Evolutionary conservation across 2,797 vertebrate species (phyloP), one percentile per base, ranked within the genome.

Genomic region (Tapera naevia): DNA sequence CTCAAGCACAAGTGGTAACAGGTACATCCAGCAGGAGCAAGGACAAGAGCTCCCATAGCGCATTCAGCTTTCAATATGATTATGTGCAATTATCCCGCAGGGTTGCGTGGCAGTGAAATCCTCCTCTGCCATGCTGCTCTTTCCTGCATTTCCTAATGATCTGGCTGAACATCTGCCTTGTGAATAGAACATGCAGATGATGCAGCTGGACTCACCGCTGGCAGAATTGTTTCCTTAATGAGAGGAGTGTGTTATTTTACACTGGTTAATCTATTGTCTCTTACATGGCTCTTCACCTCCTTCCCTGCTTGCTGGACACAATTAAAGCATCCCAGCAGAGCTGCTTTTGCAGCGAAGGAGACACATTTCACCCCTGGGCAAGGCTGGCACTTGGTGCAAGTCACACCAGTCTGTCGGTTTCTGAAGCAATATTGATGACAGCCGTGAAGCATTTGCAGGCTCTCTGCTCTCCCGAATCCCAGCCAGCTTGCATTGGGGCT

Each of bases 111-210:
- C 32, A 41, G 28, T 74, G 95, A 74, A 64, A 64, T 39, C 60
- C 54, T 75, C 84, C 80, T 78, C 73, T 28, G 50, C 33, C 74
- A 7, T 7, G 7, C 62, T 70, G 65, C 17, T 83, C 57, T 84
- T 32, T 19, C 91, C 89, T 87, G 54, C 81, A 10, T 66, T 92
- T 90, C 90, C 93, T 69, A n/a, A 51, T n/a, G 74, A 41, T 69
- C 30, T 46, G 9, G n/a, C 73, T 51, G 65, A 93, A 73, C 96
- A 97, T 87, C 96, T 96, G 97, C 61, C 75, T 56, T 28, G 57
- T 25, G 72, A 80, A 11, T 8, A 1, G 39, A 62, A 5, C 35
- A 1, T 15, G 67, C 84, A 80, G 95, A 70, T 39, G 88, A 71
- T 83, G 85, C 92, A 95, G 93, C 94, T 96, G 93, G 45, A 84